Evolutionary conservation across 2,888 invertebrate species (phyloP), one percentile per base, ranked within the genome.

Genomic region (Amiota minor): DNA sequence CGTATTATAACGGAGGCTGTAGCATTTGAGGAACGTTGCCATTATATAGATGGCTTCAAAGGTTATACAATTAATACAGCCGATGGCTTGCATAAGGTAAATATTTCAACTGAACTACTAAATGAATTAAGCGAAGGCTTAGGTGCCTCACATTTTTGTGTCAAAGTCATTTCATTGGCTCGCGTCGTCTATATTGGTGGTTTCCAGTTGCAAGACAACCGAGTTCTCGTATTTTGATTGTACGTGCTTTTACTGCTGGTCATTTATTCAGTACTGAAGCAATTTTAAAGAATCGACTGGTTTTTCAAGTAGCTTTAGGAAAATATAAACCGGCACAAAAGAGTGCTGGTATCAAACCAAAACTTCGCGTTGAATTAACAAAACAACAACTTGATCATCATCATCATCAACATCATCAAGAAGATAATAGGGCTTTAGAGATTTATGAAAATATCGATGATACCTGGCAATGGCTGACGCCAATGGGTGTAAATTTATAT

Each of bases 111-210:
- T 1, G 16, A 12, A 0, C 67, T 82, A 1, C 18, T 82, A 0
- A 0, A 72, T 0, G 84, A 85, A 16, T 1, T 73, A 1, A 76
- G 76, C 20, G 14, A 53, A 0, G 1, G 53, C 12, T 50, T 50
- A 12, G n/a, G 11, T 50, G 6, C 53, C 14, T 4, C 14, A 12
- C 12, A n/a, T n/a, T 50, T 78, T 12, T 82, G 82, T 18, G 6
- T 82, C 9, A 75, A 74, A 35, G 69, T 82, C 1, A 23, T 74
- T 0, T 84, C 86, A 0, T 59, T 18, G 0, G 56, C 35, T 16
- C 76, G 83, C 76, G 83, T 1, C 14, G 69, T 4, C 71, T 82
- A 0, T 20, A 83, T n/a, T 82, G 82, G 82, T 82, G 82, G 82
- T 81, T 77, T 74, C 82, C 82, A 2, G 77, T 77, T 11, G 78